Evolutionary conservation across 2,797 vertebrate genomes (phyloP).

Genomic region (Cephalopachus bancanus): DNA sequence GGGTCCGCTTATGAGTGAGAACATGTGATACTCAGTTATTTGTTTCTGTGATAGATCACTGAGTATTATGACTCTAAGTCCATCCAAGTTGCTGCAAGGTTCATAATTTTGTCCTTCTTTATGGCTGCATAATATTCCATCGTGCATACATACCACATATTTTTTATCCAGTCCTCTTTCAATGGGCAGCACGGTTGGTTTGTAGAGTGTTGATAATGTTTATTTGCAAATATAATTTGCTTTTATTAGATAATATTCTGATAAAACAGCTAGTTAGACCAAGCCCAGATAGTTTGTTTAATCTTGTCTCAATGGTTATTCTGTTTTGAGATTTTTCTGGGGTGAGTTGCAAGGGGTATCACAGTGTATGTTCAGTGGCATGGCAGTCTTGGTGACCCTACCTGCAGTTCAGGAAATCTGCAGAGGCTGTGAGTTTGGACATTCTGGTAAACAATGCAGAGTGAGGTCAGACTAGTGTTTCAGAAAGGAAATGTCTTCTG

Average conservation of each 20-base stretch:
- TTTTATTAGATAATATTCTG: slow-evolving; percentile 12
- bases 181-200: too few species aligned
- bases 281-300: slow-evolving; percentile 36
- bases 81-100: too few species aligned
- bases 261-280: not conserved
- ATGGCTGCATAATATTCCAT: too few species aligned
- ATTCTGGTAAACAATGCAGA: not conserved
- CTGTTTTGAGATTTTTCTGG: slow-evolving; percentile 36
- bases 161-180: too few species aligned
- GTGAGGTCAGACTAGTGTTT: not conserved
- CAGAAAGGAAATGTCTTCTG: not conserved
- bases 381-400: not conserved
- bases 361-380: not conserved
- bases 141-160: too few species aligned
- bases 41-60: too few species aligned
- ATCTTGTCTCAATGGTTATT: not conserved
- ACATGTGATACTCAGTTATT: too few species aligned
- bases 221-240: slow-evolving; percentile 5
- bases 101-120: too few species aligned
- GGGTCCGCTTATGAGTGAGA: too few species aligned
- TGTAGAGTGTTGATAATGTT: not conserved
- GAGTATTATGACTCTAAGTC: too few species aligned
- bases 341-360: not conserved
- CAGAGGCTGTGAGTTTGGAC: not conserved
- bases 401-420: not conserved